A percentile compares a stretch with the other conserved stretches of the same genome.
Evolutionary conservation across 2,888 invertebrate genomes (phyloP).

Genomic region (Aphrophora alni): DNA sequence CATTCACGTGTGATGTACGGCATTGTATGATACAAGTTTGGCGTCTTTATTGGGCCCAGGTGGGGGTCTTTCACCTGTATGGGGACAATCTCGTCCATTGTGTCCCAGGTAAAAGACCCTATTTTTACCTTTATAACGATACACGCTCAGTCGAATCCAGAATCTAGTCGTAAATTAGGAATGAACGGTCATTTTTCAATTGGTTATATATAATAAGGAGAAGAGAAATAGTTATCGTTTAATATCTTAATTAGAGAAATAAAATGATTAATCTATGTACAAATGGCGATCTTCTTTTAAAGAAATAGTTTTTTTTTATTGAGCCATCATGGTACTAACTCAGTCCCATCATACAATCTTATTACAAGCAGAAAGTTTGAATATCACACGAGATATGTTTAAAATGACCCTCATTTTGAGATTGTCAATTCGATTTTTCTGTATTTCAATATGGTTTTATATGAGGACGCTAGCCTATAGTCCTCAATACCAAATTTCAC

Average conservation of each 20-base stretch:
- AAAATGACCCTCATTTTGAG: no score
- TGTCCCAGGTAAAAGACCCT: neutral
- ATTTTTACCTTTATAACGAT: slow-evolving; percentile 5
- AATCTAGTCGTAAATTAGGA: neutral
- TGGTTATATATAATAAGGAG: neutral
- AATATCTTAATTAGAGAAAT: neutral
- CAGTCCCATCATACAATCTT: no score
- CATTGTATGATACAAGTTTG: neutral
- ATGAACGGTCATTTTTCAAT: neutral
- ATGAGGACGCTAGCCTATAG: no score
- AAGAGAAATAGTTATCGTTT: neutral
- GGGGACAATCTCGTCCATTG: neutral
- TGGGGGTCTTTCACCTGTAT: neutral
- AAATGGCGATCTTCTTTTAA: no score
- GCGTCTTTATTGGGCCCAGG: neutral
- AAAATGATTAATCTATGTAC: neutral
- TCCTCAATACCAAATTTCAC: no score
- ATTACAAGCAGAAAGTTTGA: no score
- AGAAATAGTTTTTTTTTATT: no score
- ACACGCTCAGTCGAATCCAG: neutral
- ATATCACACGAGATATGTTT: no score
- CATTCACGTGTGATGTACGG: neutral
- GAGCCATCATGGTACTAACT: no score
- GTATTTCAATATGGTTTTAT: no score
- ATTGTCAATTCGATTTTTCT: no score